Base-by-base conservation (phyloP, 2,113 vertebrate species). In the Tragelaphus scriptus region DNA sequence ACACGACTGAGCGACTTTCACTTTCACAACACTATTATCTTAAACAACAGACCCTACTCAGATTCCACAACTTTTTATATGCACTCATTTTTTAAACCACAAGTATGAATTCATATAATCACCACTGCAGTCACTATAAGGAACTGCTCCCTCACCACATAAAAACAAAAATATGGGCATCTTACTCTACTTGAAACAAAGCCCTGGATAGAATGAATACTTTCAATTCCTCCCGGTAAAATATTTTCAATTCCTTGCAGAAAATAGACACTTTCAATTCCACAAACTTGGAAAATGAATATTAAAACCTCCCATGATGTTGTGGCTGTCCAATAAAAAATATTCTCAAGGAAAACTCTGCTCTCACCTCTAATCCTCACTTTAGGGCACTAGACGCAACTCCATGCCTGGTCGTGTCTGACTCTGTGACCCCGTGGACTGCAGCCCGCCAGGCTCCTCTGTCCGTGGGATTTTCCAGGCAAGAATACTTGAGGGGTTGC, bases 261-360 rank as follows among this genome's bases (percentile, higher is more conserved):
- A 77, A 94, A 90, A 88, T 6, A 86, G 10, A 61, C 15, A 96
- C 6, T 85, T 94, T 77, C 44, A 87, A 88, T 88, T 88, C 59
- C 61, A 97, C 47, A 96, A 88, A 77, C 75, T 63, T 58, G 80
- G 88, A 96, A 96, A 91, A 80, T 91, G 55, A 95, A 71, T 11
- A 77, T 77, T 77, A 68, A 63, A 92, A 87, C 9, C 82, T 92
- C 32, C 56, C 53, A 53, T 19, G 63, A 49, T 81, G 30, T 17
- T 51, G 36, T 25, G 36, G 15, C 32, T 40, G 3, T 58, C 30
- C 40, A 93, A 56, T 40, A 68, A 88, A 81, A 84, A 85, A 75
- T 2, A 85, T 13, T 82, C 44, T 61, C 95, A 82, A 10, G 87
- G 51, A 75, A 92, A 95, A 44, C 25, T 36, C 26, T 49, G 30